Evolutionary conservation across 2,113 vertebrate genomes (phyloP).

Genomic region (Laticauda colubrina): DNA sequence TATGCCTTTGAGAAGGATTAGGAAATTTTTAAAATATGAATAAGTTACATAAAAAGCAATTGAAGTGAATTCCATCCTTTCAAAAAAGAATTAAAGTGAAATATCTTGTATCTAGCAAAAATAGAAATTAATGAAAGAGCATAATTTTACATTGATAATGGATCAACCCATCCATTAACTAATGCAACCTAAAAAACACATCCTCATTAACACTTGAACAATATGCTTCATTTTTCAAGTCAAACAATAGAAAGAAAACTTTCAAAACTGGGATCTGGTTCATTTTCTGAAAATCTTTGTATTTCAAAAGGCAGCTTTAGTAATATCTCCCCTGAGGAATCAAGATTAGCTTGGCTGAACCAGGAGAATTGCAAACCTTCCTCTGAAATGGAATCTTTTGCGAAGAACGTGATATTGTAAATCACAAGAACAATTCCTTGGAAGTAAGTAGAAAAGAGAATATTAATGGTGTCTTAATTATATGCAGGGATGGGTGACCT

Average conservation of each 20-base stretch:
- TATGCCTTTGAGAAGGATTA: neutral
- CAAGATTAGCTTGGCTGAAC: neutral
- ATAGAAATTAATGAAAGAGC: neutral
- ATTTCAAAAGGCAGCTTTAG: neutral
- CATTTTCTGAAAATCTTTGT: neutral
- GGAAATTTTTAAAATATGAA: neutral
- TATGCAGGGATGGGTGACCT: neutral
- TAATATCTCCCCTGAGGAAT: neutral
- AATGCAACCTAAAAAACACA: neutral
- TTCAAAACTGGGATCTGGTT: neutral
- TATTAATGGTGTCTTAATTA: neutral
- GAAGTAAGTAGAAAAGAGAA: neutral
- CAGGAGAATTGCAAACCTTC: neutral
- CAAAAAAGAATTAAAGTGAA: neutral
- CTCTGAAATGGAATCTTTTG: neutral
- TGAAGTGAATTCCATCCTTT: neutral
- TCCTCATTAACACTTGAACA: neutral
- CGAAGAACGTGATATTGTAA: neutral
- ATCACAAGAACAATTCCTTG: neutral
- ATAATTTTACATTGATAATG: neutral
- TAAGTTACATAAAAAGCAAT: neutral
- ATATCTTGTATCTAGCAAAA: neutral
- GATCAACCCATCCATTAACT: neutral
- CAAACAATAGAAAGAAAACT: neutral
- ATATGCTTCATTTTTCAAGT: neutral